Percentiles rank a stretch among this genome's conserved stretches.
Evolutionary conservation across 2,888 invertebrate genomes (phyloP).

Genomic region (Elysia crispata): DNA sequence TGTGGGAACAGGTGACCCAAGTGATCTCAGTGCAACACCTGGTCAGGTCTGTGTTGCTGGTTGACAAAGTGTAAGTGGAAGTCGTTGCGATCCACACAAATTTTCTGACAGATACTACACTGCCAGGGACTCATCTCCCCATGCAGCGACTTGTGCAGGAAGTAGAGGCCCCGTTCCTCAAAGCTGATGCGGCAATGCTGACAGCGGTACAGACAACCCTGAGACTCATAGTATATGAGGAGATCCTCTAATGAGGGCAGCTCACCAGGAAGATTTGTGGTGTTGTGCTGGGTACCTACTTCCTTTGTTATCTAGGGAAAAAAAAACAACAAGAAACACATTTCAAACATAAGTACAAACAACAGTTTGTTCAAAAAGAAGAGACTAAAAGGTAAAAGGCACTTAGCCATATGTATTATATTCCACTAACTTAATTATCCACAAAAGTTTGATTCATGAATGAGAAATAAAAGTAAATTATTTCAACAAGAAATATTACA

Average conservation of each 20-base stretch:
- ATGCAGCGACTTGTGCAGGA: slow-evolving; percentile 70
- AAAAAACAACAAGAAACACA: not conserved
- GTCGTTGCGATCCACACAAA: slow-evolving; percentile 69
- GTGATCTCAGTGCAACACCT: slow-evolving; percentile 35
- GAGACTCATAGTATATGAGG: slow-evolving; percentile 65
- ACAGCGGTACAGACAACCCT: slow-evolving; percentile 69
- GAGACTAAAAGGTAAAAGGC: too few species aligned
- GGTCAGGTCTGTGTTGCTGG: slow-evolving; percentile 62
- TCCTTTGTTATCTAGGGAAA: slow-evolving; percentile 54
- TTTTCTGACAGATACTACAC: slow-evolving; percentile 69
- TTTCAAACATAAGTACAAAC: too few species aligned
- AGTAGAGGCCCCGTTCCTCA: slow-evolving; percentile 70
- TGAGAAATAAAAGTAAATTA: too few species aligned
- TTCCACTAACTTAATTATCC: too few species aligned
- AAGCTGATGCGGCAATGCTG: slow-evolving; percentile 69
- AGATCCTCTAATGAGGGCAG: slow-evolving; percentile 66
- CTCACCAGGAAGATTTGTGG: slow-evolving; percentile 56
- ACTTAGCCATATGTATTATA: too few species aligned
- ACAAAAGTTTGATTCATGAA: too few species aligned
- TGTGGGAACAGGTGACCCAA: too few species aligned
- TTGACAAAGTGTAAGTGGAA: slow-evolving; percentile 72
- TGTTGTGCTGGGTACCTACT: slow-evolving; percentile 62
- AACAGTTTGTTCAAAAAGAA: too few species aligned
- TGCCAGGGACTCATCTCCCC: slow-evolving; percentile 69
- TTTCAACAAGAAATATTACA: too few species aligned